Conservation (phyloP, 2,888 invertebrate species). For the Campoplex nolae region DNA sequence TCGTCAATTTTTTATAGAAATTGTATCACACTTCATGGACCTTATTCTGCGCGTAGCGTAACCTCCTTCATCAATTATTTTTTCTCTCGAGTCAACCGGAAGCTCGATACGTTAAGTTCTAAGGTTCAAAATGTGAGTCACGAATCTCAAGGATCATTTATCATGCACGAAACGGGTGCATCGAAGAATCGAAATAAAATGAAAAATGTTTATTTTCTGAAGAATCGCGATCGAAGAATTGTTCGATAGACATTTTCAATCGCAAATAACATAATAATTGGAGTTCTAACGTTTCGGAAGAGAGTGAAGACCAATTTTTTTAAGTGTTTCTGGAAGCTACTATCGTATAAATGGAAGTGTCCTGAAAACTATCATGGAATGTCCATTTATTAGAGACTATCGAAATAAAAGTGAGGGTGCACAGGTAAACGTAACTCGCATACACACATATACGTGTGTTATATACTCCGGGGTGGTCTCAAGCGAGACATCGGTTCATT, state of each 20-base stretch:
- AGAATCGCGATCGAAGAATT: neutral
- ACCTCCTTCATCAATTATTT: neutral
- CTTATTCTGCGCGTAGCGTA: too few species aligned
- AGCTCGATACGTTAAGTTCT: neutral
- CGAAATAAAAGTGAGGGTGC: conserved; percentile 70
- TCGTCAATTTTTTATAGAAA: too few species aligned
- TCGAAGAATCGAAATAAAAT: neutral
- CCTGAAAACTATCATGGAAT: conserved; percentile 47
- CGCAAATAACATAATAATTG: neutral
- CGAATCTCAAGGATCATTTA: neutral
- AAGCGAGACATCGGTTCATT: conserved; percentile 83
- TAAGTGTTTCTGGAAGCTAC: conserved; percentile 27
- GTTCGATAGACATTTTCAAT: neutral
- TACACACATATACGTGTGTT: conserved; percentile 60
- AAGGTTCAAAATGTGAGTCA: neutral
- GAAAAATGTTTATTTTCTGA: neutral
- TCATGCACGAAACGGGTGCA: neutral
- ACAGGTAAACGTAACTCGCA: conserved; percentile 69
- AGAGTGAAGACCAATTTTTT: conserved; percentile 15
- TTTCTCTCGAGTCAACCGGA: neutral
- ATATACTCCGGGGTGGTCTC: conserved; percentile 81
- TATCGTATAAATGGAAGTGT: conserved; percentile 49
- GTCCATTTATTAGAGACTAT: conserved; percentile 32
- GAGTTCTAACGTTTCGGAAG: neutral
- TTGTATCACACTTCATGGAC: too few species aligned